These are phyloP conservation scores for Plebejus argus DNA, from an alignment of 2,888 invertebrate species.

Conservation along the genomic window DNA sequence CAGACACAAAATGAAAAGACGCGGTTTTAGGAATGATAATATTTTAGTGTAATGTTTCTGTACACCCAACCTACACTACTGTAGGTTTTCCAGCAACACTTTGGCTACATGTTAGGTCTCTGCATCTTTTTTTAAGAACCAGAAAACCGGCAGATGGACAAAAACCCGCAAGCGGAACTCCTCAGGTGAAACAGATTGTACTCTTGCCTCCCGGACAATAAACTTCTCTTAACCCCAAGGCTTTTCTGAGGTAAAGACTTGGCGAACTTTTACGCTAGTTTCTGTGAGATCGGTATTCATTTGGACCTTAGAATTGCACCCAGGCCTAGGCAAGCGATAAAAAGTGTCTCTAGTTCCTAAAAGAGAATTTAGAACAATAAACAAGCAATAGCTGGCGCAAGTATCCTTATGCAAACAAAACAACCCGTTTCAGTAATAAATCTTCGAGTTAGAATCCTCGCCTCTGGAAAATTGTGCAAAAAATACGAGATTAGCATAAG, in stretches of 20 bases:
- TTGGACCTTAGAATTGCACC: too few species aligned
- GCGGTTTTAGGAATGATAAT: neutral
- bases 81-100: neutral
- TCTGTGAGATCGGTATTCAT: too few species aligned
- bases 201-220: neutral
- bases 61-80: neutral
- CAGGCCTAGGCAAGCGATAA: too few species aligned
- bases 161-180: too few species aligned
- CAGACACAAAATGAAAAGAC: conserved; percentile 26
- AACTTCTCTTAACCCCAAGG: too few species aligned
- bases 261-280: too few species aligned
- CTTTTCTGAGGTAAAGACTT: too few species aligned
- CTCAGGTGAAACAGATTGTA: neutral
- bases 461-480: conserved; percentile 33
- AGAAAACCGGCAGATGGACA: too few species aligned
- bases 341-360: neutral
- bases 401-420: conserved; percentile 22
- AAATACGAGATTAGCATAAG: conserved; percentile 47
- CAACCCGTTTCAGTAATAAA: conserved; percentile 32
- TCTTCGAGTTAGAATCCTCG: conserved; percentile 26
- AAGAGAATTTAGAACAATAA: neutral
- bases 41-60: neutral
- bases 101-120: neutral
- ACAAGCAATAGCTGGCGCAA: neutral
- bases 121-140: too few species aligned